phyloP scores from a whole-genome alignment of 1,140 invertebrate genomes.

The Aphelinus atriplicis region DNA sequence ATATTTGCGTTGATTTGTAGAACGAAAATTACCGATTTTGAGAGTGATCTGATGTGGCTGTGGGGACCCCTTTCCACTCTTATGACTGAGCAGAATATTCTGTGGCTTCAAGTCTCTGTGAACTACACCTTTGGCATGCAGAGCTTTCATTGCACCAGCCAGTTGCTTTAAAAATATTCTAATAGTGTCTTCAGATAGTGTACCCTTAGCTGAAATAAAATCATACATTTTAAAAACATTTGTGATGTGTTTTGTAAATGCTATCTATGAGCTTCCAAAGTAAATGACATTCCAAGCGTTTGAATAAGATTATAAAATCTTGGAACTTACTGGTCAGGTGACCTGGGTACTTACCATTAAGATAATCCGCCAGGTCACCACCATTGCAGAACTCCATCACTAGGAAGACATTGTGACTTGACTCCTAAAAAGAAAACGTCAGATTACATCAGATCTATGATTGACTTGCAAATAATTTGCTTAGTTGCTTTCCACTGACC shows the following conservation, averaged over 20 bases:
- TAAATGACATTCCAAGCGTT: neutral
- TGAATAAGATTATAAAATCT: slow-evolving; percentile 11
- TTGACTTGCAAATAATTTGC: slow-evolving; percentile 35
- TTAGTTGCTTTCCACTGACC: slow-evolving; percentile 53
- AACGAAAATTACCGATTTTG: slow-evolving; percentile 82
- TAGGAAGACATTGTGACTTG: slow-evolving; percentile 90
- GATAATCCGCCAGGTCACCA: slow-evolving; percentile 97
- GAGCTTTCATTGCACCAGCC: slow-evolving; percentile 95
- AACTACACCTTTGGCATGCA: slow-evolving; percentile 96
- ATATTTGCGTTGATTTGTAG: neutral
- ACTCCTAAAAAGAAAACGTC: slow-evolving; percentile 73
- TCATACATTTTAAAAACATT: slow-evolving; percentile 34
- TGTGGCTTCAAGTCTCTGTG: slow-evolving; percentile 99
- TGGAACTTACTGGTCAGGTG: too few relatives aligned
- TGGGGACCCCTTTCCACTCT: slow-evolving; percentile 80
- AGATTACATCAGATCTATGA: slow-evolving; percentile 36
- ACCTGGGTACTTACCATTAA: slow-evolving; percentile 74
- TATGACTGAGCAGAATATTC: slow-evolving; percentile 93
- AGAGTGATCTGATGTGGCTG: slow-evolving; percentile 91
- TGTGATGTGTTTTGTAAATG: neutral
- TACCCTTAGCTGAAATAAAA: slow-evolving; percentile 79
- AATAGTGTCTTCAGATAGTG: slow-evolving; percentile 97
- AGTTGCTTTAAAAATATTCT: slow-evolving; percentile 94
- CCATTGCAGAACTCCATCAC: slow-evolving; percentile 99
- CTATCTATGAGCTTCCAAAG: neutral